These are phyloP conservation scores for Butorides virescens DNA, from an alignment of 2,113 vertebrate genomes.

Conservation along the genomic window DNA sequence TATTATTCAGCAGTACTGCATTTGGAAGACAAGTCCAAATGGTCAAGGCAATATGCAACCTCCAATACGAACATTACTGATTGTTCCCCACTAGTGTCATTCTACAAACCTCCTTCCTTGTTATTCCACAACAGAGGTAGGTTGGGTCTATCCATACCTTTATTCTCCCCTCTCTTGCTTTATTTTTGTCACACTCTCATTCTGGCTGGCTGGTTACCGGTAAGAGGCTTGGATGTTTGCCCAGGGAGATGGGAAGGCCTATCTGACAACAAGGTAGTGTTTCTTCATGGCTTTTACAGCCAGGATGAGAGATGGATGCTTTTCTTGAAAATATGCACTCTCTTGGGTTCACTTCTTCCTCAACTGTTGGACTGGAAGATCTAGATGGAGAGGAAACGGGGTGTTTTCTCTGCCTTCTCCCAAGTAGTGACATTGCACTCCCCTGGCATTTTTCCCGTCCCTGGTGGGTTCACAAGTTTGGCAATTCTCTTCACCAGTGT, in stretches of 20 bases:
- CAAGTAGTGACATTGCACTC: not conserved
- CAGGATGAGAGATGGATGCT: not conserved
- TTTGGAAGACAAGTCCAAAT: not conserved
- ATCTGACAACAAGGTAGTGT: not conserved
- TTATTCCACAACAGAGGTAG: not conserved
- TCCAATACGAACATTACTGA: not conserved
- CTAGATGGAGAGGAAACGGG: not conserved
- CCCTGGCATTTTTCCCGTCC: not conserved
- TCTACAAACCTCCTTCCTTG: not conserved
- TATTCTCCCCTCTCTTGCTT: not conserved
- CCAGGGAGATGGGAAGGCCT: not conserved
- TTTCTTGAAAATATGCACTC: not conserved
- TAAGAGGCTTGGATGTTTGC: not conserved
- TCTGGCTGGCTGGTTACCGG: not conserved
- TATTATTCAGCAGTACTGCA: not conserved
- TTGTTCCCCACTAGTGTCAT: not conserved
- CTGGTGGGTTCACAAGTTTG: not conserved
- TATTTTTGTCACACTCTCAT: not conserved
- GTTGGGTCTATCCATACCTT: not conserved
- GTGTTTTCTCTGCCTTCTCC: not conserved
- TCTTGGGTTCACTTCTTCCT: not conserved
- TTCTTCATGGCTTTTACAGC: not conserved
- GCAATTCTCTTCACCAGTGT: not conserved
- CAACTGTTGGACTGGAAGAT: not conserved
- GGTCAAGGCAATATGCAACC: not conserved